Evolutionary conservation across 1,140 invertebrate genomes (phyloP), one percentile per base, ranked within the genome.

Genomic region (Portunus trituberculatus): DNA sequence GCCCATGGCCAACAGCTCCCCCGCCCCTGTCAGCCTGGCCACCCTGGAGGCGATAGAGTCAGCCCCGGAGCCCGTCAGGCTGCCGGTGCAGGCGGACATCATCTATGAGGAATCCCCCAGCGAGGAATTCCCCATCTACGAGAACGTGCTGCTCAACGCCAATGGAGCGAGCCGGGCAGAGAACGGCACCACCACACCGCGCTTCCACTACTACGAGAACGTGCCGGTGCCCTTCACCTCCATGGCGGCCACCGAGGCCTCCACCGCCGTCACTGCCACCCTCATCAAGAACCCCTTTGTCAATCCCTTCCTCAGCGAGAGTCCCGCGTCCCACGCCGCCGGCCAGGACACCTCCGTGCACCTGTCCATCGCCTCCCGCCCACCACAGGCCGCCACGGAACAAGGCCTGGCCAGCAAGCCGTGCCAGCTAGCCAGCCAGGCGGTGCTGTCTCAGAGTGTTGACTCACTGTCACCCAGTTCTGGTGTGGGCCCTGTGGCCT

Each of bases 121-220:
- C 10, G 95, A 96, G 67, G 96, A 96, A 93, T 96, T 95, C 93
- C 96, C 96, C 67, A 96, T 96, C n/a, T 96, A 96, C 59, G 96
- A 96, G 59, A 96, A 96, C 84, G 94, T 96, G 45, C 86, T 95
- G 14, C 86, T 96, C 52, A 96, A 95, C 93, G 76, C 95, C 46
- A 93, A 76, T 84, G 88, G 76, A n/a, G 87, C 29, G 10, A 8
- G 67, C 7, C 12, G 67, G 12, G 67, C 12, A 7, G 67, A 20
- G 16, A 20, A 20, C 67, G 67, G 67, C 10, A 67, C 84, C 28
- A 28, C 88, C 25, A 91, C 95, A 2, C 92, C 92, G 14, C 90
- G 92, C 16, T 95, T 93, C 59, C 95, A 91, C 46, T 92, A 95
- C 48, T 95, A 95, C 82, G 95, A 95, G 67, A 94, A 94, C 59